These are phyloP conservation scores for Tautogolabrus adspersus DNA, from an alignment of 2,113 vertebrate species.

Conservation along the genomic window DNA sequence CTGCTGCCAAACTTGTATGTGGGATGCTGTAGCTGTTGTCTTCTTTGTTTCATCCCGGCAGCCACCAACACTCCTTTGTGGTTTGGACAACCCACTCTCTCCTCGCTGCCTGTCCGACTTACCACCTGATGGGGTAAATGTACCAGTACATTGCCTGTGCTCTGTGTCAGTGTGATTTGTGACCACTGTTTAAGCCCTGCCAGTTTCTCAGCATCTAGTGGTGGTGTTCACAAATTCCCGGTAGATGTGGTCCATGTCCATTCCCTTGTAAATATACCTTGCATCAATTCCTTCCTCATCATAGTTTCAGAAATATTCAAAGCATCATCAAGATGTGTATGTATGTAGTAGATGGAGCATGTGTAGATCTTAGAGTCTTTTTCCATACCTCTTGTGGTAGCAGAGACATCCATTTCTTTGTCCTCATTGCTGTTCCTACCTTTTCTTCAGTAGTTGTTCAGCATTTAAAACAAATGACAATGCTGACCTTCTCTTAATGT, in stretches of 20 bases:
- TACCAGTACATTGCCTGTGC: constrained; percentile 73
- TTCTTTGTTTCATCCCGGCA: constrained; percentile 79
- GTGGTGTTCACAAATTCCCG: constrained; percentile 36
- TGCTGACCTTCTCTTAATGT: constrained; percentile 35
- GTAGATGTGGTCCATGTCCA: constrained; percentile 39
- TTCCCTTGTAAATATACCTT: constrained; percentile 36
- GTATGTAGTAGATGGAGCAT: constrained; percentile 31
- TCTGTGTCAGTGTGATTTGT: constrained; percentile 75
- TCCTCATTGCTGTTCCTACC: constrained; percentile 25
- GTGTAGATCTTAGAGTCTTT: constrained; percentile 22
- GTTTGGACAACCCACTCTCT: constrained; percentile 84
- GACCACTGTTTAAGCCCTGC: constrained; percentile 60
- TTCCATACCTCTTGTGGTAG: constrained; percentile 31
- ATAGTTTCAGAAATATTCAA: constrained; percentile 5
- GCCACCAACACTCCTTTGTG: constrained; percentile 85
- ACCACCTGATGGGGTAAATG: constrained; percentile 84
- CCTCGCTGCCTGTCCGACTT: constrained; percentile 82
- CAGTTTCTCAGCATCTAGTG: constrained; percentile 42
- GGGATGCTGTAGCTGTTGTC: constrained; percentile 76
- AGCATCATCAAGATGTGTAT: constrained; percentile 14
- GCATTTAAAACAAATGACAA: constrained; percentile 52
- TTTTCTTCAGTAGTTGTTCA: constrained; percentile 6
- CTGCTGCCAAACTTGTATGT: constrained; percentile 44
- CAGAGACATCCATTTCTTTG: constrained; percentile 21
- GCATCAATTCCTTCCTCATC: constrained; percentile 23